Conservation (phyloP, 2,797 vertebrate species). For the Psittacula echo region DNA sequence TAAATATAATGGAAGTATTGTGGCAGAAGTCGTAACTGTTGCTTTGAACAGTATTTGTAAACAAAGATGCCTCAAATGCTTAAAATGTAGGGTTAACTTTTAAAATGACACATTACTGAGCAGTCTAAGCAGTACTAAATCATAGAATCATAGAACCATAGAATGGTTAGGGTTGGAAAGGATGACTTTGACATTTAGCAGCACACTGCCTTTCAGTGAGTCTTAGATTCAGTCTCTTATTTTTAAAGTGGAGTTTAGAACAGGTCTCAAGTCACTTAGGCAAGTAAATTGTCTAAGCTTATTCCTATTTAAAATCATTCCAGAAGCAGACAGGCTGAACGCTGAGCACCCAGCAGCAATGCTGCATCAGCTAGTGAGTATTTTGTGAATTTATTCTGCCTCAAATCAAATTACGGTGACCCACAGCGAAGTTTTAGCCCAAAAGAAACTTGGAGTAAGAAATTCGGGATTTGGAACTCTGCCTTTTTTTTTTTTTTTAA, state of each 20-base stretch:
- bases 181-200: neutral
- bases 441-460: neutral
- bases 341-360: neutral
- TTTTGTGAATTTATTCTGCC: neutral
- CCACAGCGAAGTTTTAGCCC: neutral
- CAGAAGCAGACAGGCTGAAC: neutral
- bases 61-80: neutral
- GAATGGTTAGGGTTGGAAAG: neutral
- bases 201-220: neutral
- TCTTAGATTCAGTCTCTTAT: neutral
- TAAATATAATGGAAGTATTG: neutral
- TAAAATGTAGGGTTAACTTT: neutral
- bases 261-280: neutral
- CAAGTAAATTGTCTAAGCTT: neutral
- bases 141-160: neutral
- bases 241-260: neutral
- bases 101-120: neutral
- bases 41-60: neutral
- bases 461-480: neutral
- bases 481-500: neutral
- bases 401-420: neutral
- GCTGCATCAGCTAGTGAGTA: neutral
- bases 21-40: neutral
- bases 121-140: neutral
- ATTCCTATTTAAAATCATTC: neutral